A percentile compares a stretch with the other conserved stretches of the same genome.
Evolutionary conservation across 1,140 invertebrate species (phyloP).

Genomic region (Frieseomelitta varia): DNA sequence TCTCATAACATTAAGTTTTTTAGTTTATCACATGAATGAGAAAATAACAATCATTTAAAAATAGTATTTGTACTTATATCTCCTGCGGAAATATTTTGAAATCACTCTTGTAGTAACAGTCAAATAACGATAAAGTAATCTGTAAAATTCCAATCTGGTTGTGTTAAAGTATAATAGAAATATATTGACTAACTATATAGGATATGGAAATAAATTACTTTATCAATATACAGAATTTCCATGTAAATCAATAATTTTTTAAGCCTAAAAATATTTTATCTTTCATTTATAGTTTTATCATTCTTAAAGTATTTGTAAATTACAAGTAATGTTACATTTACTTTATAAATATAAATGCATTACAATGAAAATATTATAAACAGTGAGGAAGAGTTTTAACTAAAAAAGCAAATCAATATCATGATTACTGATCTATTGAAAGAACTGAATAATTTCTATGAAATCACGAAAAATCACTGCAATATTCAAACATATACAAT

Average conservation of each 20-base stretch:
- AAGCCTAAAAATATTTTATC: neutral
- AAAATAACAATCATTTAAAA: neutral
- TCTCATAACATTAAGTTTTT: neutral
- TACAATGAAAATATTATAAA: constrained; percentile 12
- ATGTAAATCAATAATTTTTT: neutral
- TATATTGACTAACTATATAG: neutral
- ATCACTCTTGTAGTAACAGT: neutral
- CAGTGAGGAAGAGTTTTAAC: neutral
- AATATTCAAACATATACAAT: neutral
- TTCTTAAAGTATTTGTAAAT: constrained; percentile 17
- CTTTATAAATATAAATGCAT: constrained; percentile 38
- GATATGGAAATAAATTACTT: neutral
- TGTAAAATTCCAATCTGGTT: neutral
- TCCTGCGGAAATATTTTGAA: neutral
- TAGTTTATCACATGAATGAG: neutral
- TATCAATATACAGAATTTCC: neutral
- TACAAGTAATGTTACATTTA: constrained; percentile 15
- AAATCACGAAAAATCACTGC: constrained; percentile 23
- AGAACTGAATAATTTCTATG: constrained; percentile 11
- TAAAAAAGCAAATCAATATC: neutral
- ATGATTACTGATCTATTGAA: neutral
- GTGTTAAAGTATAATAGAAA: neutral
- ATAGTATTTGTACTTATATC: neutral
- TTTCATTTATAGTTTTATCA: constrained; percentile 18
- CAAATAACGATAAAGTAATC: neutral